phyloP scores from a whole-genome alignment of 2,113 vertebrate genomes.

The Herpailurus yagouaroundi region DNA sequence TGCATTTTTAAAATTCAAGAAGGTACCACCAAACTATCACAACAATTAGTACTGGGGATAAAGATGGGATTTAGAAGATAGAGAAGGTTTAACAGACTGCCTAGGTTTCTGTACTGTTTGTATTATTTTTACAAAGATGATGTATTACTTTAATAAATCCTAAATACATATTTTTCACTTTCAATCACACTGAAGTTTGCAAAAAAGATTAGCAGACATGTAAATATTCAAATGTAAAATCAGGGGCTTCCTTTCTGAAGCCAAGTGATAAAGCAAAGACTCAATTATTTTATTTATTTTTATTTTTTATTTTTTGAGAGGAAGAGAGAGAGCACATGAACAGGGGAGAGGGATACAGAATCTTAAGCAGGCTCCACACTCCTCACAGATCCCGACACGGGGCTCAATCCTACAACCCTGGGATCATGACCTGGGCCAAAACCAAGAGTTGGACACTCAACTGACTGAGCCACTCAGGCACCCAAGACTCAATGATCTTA shows the following conservation, averaged over 20 bases:
- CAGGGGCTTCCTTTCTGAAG: neutral
- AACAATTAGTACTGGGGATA: neutral
- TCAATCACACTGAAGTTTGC: neutral
- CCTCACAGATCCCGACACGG: no score
- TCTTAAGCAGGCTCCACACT: no score
- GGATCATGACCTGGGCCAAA: no score
- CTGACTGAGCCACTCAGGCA: no score
- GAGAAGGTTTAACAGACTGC: neutral
- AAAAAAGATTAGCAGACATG: neutral
- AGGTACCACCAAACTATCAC: neutral
- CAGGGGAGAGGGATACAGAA: no score
- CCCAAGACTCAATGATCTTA: neutral
- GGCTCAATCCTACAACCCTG: no score
- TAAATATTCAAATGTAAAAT: neutral
- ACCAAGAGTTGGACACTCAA: no score
- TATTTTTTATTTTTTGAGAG: no score
- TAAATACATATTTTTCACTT: neutral
- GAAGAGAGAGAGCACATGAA: no score
- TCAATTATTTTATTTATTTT: neutral
- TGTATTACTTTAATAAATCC: neutral
- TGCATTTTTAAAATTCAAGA: neutral
- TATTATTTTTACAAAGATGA: neutral
- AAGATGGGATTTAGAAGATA: neutral
- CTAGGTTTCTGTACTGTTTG: neutral
- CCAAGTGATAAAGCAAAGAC: neutral